Conservation (phyloP, 2,888 invertebrate species). For the Hirtodrosophila histrioides region DNA sequence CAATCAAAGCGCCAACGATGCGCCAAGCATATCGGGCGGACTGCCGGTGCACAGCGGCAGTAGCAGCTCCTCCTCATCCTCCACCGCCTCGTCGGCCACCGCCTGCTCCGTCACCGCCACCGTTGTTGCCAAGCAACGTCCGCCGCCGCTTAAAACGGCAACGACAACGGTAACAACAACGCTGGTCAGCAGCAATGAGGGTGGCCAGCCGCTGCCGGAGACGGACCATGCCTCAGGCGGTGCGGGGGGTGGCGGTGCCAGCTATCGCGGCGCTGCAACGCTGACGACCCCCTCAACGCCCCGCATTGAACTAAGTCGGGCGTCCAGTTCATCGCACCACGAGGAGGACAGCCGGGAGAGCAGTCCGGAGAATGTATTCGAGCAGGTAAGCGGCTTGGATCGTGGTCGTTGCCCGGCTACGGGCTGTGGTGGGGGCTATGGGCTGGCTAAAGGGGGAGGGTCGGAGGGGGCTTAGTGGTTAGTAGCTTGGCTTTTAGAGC, state of each 20-base stretch:
- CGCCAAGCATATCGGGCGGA: conserved; percentile 49
- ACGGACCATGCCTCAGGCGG: not conserved
- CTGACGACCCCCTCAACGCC: conserved; percentile 89
- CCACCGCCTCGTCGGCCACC: conserved; percentile 56
- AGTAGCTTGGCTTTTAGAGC: conserved; percentile 51
- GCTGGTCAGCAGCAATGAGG: conserved; percentile 72
- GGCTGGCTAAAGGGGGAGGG: not conserved
- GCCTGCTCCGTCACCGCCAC: conserved; percentile 70
- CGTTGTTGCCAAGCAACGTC: conserved; percentile 73
- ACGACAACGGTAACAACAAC: conserved; percentile 66
- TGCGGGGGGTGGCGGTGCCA: conserved; percentile 10
- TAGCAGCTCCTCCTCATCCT: conserved; percentile 46
- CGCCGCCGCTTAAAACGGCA: conserved; percentile 83
- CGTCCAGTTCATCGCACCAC: conserved; percentile 94
- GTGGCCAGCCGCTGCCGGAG: conserved; percentile 62
- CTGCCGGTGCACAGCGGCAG: conserved; percentile 9
- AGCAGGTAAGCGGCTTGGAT: conserved; percentile 85
- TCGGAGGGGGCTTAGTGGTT: conserved; percentile 5
- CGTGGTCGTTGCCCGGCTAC: not conserved
- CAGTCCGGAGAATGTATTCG: conserved; percentile 93
- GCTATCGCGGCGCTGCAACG: conserved; percentile 71
- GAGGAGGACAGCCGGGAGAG: conserved; percentile 90
- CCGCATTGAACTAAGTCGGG: conserved; percentile 94
- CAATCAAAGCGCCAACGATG: conserved; percentile 32
- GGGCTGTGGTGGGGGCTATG: too few species aligned